phyloP scores from a whole-genome alignment of 2,113 vertebrate genomes.

The Calidris pugnax region DNA sequence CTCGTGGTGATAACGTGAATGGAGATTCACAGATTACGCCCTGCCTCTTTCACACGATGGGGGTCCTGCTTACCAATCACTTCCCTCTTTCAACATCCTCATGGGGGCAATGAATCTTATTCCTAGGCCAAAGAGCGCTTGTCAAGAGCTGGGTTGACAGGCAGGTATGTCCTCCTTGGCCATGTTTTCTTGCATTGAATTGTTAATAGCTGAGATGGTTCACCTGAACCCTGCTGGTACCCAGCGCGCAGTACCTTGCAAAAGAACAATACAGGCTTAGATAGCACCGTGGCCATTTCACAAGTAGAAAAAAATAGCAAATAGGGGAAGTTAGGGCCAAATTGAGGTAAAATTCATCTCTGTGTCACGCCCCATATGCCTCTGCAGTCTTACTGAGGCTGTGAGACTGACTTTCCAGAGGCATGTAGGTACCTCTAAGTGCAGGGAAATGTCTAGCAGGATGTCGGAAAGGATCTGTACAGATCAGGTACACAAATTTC shows the following conservation, averaged over 20 bases:
- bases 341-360: not conserved
- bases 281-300: not conserved
- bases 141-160: conserved; percentile 28
- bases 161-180: not conserved
- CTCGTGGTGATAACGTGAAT: conserved; percentile 45
- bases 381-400: not conserved
- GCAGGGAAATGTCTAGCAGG: not conserved
- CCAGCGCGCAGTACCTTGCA: not conserved
- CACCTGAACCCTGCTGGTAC: not conserved
- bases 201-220: not conserved
- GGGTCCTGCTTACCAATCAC: conserved; percentile 67
- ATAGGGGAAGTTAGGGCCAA: not conserved
- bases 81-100: conserved; percentile 74
- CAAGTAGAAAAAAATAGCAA: not conserved
- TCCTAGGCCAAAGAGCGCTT: not conserved
- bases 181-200: not conserved
- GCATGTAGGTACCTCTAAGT: not conserved
- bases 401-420: not conserved
- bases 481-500: not conserved
- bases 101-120: conserved; percentile 62
- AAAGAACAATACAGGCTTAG: not conserved
- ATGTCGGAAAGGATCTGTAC: not conserved
- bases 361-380: not conserved
- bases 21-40: conserved; percentile 75
- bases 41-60: not conserved